Percentiles rank a stretch among this genome's conserved stretches.
Conservation (phyloP, 2,797 vertebrate species). For the Alca torda region DNA sequence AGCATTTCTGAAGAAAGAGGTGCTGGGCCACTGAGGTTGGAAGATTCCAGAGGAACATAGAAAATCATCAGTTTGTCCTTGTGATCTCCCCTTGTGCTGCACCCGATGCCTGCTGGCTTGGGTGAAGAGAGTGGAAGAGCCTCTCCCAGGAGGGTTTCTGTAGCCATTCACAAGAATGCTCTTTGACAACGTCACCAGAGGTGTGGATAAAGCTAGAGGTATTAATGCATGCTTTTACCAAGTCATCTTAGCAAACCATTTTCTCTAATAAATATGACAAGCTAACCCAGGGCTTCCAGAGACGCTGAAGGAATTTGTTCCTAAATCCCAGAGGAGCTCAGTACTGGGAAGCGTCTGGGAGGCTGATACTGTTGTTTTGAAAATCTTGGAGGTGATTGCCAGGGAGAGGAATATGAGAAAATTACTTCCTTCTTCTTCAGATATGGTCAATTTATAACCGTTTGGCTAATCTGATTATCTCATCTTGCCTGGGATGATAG, state of each 20-base stretch:
- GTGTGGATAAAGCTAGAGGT: not conserved
- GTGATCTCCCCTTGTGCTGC: not conserved
- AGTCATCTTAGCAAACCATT: not conserved
- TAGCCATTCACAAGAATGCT: not conserved
- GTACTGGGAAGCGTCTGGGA: not conserved
- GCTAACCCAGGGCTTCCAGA: not conserved
- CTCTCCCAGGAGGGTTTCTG: not conserved
- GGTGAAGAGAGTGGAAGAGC: not conserved
- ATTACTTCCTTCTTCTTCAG: not conserved
- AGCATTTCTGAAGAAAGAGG: not conserved
- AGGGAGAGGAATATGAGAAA: slow-evolving; percentile 14
- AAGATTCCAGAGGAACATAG: not conserved
- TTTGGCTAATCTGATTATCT: not conserved
- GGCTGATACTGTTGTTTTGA: not conserved
- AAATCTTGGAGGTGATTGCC: not conserved
- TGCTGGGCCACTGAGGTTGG: accelerated
- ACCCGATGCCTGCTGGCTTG: accelerated
- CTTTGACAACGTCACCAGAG: not conserved
- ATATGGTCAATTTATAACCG: not conserved
- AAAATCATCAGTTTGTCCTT: not conserved
- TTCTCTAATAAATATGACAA: not conserved
- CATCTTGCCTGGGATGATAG: not conserved
- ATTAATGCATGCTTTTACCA: not conserved
- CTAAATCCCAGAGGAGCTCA: not conserved
- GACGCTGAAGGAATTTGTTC: not conserved